Evolutionary conservation across 2,888 invertebrate species (phyloP).

Genomic region (Masnerella sp.): DNA sequence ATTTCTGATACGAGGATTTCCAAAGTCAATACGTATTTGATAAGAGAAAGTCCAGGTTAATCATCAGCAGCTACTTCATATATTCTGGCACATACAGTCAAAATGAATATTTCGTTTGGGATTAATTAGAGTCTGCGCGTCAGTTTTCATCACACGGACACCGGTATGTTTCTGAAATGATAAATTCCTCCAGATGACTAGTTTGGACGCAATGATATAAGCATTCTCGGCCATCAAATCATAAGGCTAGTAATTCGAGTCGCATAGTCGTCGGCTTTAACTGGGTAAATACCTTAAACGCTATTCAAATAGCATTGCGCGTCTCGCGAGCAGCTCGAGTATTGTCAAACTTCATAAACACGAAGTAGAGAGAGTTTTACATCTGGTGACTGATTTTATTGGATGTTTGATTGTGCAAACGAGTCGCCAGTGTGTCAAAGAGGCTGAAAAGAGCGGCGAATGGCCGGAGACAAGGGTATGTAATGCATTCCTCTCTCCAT

Average conservation of each 20-base stretch:
- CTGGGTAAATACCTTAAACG: conserved; percentile 28
- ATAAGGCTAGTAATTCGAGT: conserved; percentile 15
- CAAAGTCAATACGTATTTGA: too few species aligned
- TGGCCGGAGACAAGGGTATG: conserved; percentile 40
- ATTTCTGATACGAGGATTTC: too few species aligned
- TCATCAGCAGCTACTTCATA: too few species aligned
- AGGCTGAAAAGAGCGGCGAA: conserved; percentile 34
- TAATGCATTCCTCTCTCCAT: conserved; percentile 45
- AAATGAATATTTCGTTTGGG: too few species aligned
- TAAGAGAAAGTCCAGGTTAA: too few species aligned
- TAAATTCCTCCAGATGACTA: too few species aligned
- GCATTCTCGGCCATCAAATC: too few species aligned
- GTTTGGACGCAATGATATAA: too few species aligned
- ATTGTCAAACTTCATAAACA: conserved; percentile 18
- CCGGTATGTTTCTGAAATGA: too few species aligned
- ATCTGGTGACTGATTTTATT: conserved; percentile 45
- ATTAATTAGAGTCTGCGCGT: too few species aligned
- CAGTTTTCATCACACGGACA: too few species aligned
- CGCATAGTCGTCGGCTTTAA: conserved; percentile 9
- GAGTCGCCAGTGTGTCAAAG: conserved; percentile 28
- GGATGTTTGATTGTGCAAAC: conserved; percentile 37
- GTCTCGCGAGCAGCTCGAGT: neutral
- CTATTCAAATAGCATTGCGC: conserved; percentile 21
- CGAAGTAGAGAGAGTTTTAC: conserved; percentile 11
- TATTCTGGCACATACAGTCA: too few species aligned